A percentile compares a stretch with the other conserved stretches of the same genome.
Evolutionary conservation across 2,113 vertebrate genomes (phyloP).

Genomic region (Hoplias malabaricus): DNA sequence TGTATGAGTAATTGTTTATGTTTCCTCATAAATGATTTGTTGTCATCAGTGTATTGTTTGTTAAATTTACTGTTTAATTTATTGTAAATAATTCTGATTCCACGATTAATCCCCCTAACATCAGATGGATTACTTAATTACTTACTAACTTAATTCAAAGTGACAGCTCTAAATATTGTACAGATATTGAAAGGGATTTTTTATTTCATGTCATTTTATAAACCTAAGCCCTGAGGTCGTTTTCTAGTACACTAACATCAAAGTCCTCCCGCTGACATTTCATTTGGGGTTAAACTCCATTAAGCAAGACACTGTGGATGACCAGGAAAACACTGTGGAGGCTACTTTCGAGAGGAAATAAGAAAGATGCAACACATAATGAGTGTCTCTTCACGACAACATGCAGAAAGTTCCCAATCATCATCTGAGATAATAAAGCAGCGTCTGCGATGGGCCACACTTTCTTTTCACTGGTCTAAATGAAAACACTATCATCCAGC

Average conservation of each 20-base stretch:
- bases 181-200: no score
- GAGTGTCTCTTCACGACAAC: not conserved
- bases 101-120: no score
- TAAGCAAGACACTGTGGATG: not conserved
- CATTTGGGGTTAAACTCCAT: not conserved
- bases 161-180: no score
- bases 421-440: constrained; percentile 7
- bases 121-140: no score
- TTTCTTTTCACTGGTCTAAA: constrained; percentile 28
- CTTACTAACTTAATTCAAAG: no score
- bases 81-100: no score
- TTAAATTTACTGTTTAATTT: no score
- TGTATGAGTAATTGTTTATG: no score
- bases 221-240: not conserved
- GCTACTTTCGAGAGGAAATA: not conserved
- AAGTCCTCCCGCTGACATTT: not conserved
- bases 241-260: not conserved
- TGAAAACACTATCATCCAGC: constrained; percentile 27
- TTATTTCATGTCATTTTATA: not conserved
- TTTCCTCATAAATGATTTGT: no score
- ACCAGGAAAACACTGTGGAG: not conserved
- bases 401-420: constrained; percentile 1
- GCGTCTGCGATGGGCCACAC: not conserved
- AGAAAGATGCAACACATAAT: not conserved
- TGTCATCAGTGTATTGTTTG: no score